A percentile compares a stretch with the other conserved stretches of the same genome.
phyloP scores from a whole-genome alignment of 2,113 vertebrate species.

The Percina caprodes region DNA sequence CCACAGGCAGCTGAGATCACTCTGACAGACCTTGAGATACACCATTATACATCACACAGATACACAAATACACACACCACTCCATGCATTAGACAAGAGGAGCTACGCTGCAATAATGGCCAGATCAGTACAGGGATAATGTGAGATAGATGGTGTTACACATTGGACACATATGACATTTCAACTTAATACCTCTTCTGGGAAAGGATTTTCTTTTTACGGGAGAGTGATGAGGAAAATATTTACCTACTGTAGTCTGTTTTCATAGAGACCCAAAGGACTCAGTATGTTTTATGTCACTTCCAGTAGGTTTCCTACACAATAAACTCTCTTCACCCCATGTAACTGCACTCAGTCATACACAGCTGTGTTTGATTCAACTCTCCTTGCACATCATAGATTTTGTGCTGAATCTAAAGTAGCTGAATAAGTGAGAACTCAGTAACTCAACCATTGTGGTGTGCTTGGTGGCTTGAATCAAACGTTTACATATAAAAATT shows the following conservation, averaged over 20 bases:
- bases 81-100: background rate
- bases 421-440: background rate
- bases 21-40: constrained; percentile 47
- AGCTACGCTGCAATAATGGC: constrained; percentile 3
- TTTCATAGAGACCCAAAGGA: constrained; percentile 27
- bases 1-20: constrained; percentile 49
- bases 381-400: constrained; percentile 45
- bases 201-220: constrained; percentile 22
- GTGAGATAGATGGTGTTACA: constrained; percentile 22
- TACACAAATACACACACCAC: constrained; percentile 15
- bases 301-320: constrained; percentile 18
- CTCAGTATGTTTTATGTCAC: constrained; percentile 55
- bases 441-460: constrained; percentile 18
- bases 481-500: constrained; percentile 52
- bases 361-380: constrained; percentile 64
- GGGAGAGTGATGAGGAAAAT: constrained; percentile 46
- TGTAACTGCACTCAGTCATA: constrained; percentile 70
- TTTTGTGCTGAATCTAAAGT: constrained; percentile 21
- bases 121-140: constrained; percentile 30
- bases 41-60: constrained; percentile 25
- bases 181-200: constrained; percentile 16
- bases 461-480: constrained; percentile 64
- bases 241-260: constrained; percentile 41
- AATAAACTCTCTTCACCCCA: constrained; percentile 44
- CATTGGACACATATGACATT: constrained; percentile 37